These are phyloP conservation scores for Stercorarius parasiticus DNA, from an alignment of 2,113 vertebrate genomes.

Conservation along the genomic window DNA sequence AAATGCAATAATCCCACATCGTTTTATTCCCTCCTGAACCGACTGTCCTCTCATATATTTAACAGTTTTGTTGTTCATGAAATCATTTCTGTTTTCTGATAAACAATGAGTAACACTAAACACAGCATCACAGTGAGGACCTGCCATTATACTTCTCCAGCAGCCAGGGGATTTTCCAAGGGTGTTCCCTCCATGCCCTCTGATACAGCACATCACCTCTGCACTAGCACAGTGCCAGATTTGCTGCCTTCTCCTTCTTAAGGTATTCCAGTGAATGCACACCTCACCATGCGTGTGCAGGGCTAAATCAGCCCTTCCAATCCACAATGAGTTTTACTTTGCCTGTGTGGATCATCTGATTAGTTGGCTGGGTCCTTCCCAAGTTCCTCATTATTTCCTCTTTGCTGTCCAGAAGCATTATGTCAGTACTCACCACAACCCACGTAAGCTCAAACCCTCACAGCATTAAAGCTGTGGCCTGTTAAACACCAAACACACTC, in stretches of 20 bases:
- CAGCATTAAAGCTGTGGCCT: not conserved
- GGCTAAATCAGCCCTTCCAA: not conserved
- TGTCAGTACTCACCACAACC: not conserved
- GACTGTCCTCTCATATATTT: not conserved
- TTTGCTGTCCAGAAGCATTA: not conserved
- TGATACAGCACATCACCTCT: not conserved
- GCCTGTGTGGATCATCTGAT: not conserved
- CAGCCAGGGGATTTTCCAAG: not conserved
- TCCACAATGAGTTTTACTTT: not conserved
- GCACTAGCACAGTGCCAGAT: not conserved
- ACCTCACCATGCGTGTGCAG: not conserved
- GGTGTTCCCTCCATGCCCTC: not conserved
- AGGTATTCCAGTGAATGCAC: fast-evolving
- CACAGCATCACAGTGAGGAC: not conserved
- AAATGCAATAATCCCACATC: not conserved
- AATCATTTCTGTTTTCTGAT: not conserved
- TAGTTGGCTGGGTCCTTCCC: not conserved
- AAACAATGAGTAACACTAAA: not conserved
- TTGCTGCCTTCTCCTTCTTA: not conserved
- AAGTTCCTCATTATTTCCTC: not conserved
- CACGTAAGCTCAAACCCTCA: not conserved
- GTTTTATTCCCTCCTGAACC: not conserved
- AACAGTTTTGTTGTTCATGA: not conserved
- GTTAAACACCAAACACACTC: not conserved
- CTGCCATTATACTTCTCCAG: not conserved